These are phyloP conservation scores for Eumerus sabulonum DNA, from an alignment of 2,888 invertebrate genomes.

Conservation along the genomic window DNA sequence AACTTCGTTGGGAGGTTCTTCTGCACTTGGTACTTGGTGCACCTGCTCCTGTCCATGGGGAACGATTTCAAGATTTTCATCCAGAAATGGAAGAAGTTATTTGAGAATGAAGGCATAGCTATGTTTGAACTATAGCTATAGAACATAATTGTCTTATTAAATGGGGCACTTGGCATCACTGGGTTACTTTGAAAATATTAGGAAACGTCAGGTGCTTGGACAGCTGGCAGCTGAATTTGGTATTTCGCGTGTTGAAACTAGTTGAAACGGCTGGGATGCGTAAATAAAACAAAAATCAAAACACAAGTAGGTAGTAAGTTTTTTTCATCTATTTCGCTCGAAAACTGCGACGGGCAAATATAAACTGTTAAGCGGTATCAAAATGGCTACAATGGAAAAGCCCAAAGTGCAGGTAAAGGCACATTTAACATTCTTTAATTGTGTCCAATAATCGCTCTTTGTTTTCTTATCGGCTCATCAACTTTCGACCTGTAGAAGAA, in stretches of 20 bases:
- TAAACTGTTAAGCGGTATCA: constrained; percentile 4
- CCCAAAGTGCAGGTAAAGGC: constrained; percentile 75
- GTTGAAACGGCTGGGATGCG: constrained; percentile 24
- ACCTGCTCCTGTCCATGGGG: no score
- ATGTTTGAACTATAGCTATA: no score
- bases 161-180: constrained; percentile 47
- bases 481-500: constrained; percentile 69
- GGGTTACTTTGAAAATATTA: constrained; percentile 12
- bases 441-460: constrained; percentile 5
- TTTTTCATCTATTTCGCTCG: constrained; percentile 34
- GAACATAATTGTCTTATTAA: no score
- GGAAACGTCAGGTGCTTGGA: constrained; percentile 14
- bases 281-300: constrained; percentile 35
- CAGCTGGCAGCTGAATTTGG: constrained; percentile 23
- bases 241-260: no score
- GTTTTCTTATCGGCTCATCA: constrained; percentile 24
- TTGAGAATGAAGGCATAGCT: no score
- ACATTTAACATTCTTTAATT: constrained; percentile 6
- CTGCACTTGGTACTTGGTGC: no score
- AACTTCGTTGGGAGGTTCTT: no score
- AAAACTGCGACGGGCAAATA: constrained; percentile 11
- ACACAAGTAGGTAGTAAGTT: constrained; percentile 8
- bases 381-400: constrained; percentile 77
- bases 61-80: no score
- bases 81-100: no score